Percentiles rank a stretch among this genome's conserved stretches.
phyloP scores from a whole-genome alignment of 2,797 vertebrate genomes.

The Xenentodon cancila region DNA sequence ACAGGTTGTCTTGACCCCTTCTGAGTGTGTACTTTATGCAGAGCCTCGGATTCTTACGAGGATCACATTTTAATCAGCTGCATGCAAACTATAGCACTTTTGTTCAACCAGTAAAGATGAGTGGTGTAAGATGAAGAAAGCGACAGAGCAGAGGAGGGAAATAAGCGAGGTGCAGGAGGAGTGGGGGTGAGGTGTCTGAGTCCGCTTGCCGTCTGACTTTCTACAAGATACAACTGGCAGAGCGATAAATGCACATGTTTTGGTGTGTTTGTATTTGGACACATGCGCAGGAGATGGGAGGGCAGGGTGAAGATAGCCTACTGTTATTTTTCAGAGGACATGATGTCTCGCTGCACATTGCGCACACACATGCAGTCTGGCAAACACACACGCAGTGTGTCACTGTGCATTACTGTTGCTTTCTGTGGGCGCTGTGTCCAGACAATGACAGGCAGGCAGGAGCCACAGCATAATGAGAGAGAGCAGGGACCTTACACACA shows the following conservation, averaged over 20 bases:
- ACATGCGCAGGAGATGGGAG: slow-evolving; percentile 54
- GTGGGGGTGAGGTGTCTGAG: background rate
- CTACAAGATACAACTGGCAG: slow-evolving; percentile 38
- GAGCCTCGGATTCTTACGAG: background rate
- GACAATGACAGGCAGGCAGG: slow-evolving; percentile 85
- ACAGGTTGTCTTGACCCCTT: too few relatives aligned
- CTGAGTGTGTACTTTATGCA: too few relatives aligned
- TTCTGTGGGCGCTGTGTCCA: slow-evolving; percentile 81
- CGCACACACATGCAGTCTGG: slow-evolving; percentile 47
- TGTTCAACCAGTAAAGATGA: background rate
- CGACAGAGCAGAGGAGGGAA: slow-evolving; percentile 1
- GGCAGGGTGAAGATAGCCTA: slow-evolving; percentile 62
- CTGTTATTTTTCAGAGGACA: slow-evolving; percentile 83
- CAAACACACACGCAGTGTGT: slow-evolving; percentile 70
- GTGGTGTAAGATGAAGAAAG: background rate
- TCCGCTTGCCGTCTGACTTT: slow-evolving; percentile 36
- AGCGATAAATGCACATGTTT: slow-evolving; percentile 50
- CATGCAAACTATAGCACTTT: background rate
- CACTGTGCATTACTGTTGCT: slow-evolving; percentile 83
- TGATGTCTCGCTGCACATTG: slow-evolving; percentile 77
- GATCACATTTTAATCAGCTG: background rate
- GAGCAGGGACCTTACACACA: slow-evolving; percentile 79
- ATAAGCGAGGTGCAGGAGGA: background rate
- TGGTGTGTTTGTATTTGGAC: slow-evolving; percentile 52
- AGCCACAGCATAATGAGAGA: slow-evolving; percentile 90